Percentiles rank a stretch among this genome's conserved stretches.
phyloP scores from a whole-genome alignment of 2,113 vertebrate species.

The Paradoxurus hermaphroditus region DNA sequence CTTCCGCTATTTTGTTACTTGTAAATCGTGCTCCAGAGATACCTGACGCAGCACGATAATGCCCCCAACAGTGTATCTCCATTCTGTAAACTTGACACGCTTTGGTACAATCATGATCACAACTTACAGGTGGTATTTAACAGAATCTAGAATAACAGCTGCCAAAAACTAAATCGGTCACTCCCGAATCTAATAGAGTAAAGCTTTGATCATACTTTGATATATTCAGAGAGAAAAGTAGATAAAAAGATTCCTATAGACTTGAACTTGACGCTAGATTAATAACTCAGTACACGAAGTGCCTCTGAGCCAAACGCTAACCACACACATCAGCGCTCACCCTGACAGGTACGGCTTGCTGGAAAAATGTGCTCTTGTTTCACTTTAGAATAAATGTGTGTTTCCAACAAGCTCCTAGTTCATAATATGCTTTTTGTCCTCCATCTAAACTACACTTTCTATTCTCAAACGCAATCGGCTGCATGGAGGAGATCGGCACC shows the following conservation, averaged over 20 bases:
- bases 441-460: neutral
- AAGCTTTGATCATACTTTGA: slow-evolving; percentile 60
- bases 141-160: slow-evolving; percentile 40
- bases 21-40: slow-evolving; percentile 39
- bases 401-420: neutral
- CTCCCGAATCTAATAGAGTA: slow-evolving; percentile 61
- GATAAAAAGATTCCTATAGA: slow-evolving; percentile 54
- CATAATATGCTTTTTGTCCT: neutral
- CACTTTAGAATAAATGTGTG: neutral
- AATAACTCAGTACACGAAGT: slow-evolving; percentile 36
- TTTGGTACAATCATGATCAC: slow-evolving; percentile 58
- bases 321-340: neutral
- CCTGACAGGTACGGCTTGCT: slow-evolving; percentile 35
- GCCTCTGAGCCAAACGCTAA: slow-evolving; percentile 65
- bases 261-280: slow-evolving; percentile 68
- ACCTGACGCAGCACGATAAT: neutral
- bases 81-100: slow-evolving; percentile 52
- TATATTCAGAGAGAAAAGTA: slow-evolving; percentile 69
- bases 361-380: slow-evolving; percentile 22
- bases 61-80: neutral
- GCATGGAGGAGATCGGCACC: neutral
- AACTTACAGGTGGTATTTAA: slow-evolving; percentile 56
- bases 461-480: neutral
- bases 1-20: slow-evolving; percentile 14
- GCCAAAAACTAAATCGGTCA: slow-evolving; percentile 76